Percentiles rank a stretch among this genome's conserved stretches.
These are phyloP conservation scores for Coptotermes formosanus DNA, from an alignment of 1,140 invertebrate genomes.

Conservation along the genomic window DNA sequence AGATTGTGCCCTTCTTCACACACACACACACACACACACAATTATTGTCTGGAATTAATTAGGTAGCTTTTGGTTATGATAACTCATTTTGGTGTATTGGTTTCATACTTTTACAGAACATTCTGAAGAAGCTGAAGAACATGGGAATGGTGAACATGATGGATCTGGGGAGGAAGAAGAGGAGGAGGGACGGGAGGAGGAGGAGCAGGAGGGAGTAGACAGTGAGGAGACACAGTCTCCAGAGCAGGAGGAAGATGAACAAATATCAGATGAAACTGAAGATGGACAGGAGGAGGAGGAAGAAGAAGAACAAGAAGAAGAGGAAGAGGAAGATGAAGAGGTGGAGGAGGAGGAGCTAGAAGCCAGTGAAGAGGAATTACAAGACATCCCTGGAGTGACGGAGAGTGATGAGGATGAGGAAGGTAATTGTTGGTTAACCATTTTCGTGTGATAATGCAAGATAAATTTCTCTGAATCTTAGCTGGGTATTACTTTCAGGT, in stretches of 20 bases:
- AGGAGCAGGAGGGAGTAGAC: constrained; percentile 35
- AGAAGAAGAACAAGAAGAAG: constrained; percentile 7
- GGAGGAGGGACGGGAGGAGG: constrained; percentile 40
- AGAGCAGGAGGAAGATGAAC: constrained; percentile 39
- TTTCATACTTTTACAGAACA: not conserved
- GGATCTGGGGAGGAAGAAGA: constrained; percentile 38
- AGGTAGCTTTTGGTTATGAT: too few relatives aligned
- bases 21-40: too few relatives aligned
- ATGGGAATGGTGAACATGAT: constrained; percentile 12
- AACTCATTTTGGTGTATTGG: too few relatives aligned
- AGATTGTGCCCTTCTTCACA: too few relatives aligned
- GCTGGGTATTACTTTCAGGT: too few relatives aligned
- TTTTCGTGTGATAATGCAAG: constrained; percentile 29
- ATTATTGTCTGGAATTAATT: too few relatives aligned
- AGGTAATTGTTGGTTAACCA: not conserved
- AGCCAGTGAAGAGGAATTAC: constrained; percentile 24
- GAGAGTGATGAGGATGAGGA: constrained; percentile 29
- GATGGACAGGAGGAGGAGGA: constrained; percentile 45
- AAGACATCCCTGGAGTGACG: constrained; percentile 24
- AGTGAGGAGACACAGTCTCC: constrained; percentile 33
- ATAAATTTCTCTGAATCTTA: too few relatives aligned
- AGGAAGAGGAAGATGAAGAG: not conserved
- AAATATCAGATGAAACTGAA: constrained; percentile 43
- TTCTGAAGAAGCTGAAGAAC: constrained; percentile 22
- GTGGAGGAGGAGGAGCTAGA: constrained; percentile 30